Percentiles rank a stretch among this genome's conserved stretches.
These are phyloP conservation scores for Busseola fusca DNA, from an alignment of 2,888 invertebrate genomes.

Conservation along the genomic window DNA sequence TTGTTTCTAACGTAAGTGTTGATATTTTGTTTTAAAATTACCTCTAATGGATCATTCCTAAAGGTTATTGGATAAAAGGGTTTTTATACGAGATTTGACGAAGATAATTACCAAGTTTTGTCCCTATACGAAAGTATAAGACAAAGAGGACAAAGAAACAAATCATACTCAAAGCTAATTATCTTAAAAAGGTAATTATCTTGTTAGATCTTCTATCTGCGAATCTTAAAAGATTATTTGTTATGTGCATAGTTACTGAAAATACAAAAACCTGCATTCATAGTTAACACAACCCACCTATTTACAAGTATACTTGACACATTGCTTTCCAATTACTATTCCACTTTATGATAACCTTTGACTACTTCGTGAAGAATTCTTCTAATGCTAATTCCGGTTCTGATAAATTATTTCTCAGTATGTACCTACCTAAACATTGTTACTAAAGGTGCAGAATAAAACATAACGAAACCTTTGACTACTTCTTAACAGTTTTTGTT, in stretches of 20 bases:
- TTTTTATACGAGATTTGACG: background rate
- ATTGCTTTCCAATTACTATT: conserved; percentile 12
- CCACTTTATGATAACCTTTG: conserved; percentile 25
- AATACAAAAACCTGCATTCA: background rate
- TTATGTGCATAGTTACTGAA: background rate
- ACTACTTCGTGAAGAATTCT: conserved; percentile 3
- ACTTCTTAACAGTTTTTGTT: conserved; percentile 26
- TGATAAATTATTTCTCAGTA: conserved; percentile 15
- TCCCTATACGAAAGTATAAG: background rate
- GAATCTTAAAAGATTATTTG: background rate
- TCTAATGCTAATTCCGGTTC: conserved; percentile 34
- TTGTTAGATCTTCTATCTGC: no score
- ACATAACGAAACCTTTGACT: conserved; percentile 24
- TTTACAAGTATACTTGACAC: background rate
- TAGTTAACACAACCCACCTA: background rate
- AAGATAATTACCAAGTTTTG: background rate
- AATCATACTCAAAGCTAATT: no score
- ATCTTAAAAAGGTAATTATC: no score
- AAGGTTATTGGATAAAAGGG: background rate
- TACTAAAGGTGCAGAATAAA: conserved; percentile 14
- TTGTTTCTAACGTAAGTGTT: background rate
- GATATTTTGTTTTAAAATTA: conserved; percentile 12
- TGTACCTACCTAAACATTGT: conserved; percentile 17
- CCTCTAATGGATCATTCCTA: background rate
- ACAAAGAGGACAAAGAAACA: no score